Evolutionary conservation across 2,113 vertebrate species (phyloP).

Genomic region (Caloenas nicobarica): DNA sequence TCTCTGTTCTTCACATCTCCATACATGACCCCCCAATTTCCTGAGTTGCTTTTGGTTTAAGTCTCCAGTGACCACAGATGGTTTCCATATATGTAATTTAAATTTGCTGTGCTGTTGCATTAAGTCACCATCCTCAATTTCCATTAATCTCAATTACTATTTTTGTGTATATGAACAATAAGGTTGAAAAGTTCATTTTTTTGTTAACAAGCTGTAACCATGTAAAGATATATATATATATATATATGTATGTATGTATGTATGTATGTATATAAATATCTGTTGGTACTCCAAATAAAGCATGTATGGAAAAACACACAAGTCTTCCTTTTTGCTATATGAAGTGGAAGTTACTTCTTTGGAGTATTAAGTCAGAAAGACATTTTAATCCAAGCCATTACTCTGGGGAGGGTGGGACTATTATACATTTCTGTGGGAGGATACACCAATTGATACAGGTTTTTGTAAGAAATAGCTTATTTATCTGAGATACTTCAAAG

Average conservation of each 20-base stretch:
- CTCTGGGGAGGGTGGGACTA: background rate
- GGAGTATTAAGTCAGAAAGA: background rate
- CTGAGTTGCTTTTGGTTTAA: background rate
- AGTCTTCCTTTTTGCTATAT: background rate
- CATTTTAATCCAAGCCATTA: background rate
- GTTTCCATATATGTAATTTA: background rate
- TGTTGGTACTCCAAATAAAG: background rate
- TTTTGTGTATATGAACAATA: background rate
- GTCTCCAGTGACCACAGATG: background rate
- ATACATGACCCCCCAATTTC: background rate
- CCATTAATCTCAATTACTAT: background rate
- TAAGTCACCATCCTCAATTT: background rate
- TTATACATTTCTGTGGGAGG: background rate
- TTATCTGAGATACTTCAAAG: background rate
- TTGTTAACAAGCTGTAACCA: background rate
- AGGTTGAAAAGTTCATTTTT: background rate
- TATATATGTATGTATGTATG: background rate
- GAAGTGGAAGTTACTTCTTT: background rate
- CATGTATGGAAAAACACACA: background rate
- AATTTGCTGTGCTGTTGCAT: background rate
- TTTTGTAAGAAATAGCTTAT: constrained; percentile 8
- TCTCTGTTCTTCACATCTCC: background rate
- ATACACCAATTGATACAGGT: background rate
- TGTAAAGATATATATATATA: background rate
- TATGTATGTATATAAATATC: background rate